Base-by-base conservation (phyloP, 1,140 invertebrate genomes). In the Saccostrea glomerata region DNA sequence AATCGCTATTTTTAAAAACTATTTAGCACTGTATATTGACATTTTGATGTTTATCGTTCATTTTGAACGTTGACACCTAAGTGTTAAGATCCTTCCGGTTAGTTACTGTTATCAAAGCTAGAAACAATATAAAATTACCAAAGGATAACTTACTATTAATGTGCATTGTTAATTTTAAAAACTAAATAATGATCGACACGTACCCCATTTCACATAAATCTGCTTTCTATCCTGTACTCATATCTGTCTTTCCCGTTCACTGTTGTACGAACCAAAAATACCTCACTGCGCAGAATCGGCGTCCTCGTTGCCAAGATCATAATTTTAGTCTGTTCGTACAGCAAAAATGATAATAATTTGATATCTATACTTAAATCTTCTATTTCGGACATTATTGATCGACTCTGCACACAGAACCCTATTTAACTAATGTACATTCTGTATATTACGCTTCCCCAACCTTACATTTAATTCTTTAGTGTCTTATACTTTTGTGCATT, bases 251-350 rank as follows among this genome's bases (percentile, higher is more conserved):
- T 17, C 30, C 70, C 30, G 13, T 30, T 30, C 30, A 77, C 13
- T 77, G 70, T 77, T 36, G 23, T 15, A 30, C 11, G 11, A 36
- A 30, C 25, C 5, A 30, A 6, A 30, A 25, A 13, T 77, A 25
- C 20, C 25, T 20, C 36, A 84, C 47, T 84, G 82, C 82, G 82
- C 82, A 84, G 17, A 56, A 55, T 84, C 82, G 47, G 82, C 82
- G 82, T 84, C 82, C 11, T 54, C 36, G 82, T 84, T 55, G 55
- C 82, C 30, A 84, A 84, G 82, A 77, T 77, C 23, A n/a, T n/a
- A 12, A 36, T 30, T 30, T 30, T 30, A 66, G 20, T 20, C 60
- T n/a, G 20, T 66, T 20, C 2, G n/a, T n/a, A n/a, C n/a, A 20
- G n/a, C 17, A 15, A 25, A 25, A 73, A 73, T 73, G 25, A 77